Evolutionary conservation across 2,797 vertebrate genomes (phyloP), one percentile per base, ranked within the genome.

Genomic region (Etheostoma nigrum): DNA sequence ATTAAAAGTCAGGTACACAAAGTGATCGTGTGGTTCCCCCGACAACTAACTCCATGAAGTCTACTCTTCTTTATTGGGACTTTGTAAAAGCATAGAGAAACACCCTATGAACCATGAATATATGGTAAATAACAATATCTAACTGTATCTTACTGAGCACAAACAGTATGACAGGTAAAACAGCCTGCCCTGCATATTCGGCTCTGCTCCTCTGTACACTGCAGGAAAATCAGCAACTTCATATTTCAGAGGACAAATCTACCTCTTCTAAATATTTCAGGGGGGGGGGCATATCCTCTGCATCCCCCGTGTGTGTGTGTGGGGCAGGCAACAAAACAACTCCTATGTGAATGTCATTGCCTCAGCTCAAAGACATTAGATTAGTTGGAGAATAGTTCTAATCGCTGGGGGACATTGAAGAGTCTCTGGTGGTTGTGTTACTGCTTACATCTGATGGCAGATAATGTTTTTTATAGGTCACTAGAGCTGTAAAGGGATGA

Each of bases 1-100:
- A 76, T 82, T 81, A 84, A 48, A 59, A 76, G 47, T 45, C 72
- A 76, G 78, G 67, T 54, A 59, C 61, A 58, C 67, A 52, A 77
- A 82, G 74, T 76, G 71, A 67, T 81, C 9, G 61, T 45, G 53
- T 3, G 11, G 30, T 36, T 86, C 45, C 63, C 30, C 18, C 68
- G 62, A 47, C 71, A 84, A 69, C 81, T 72, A 80, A 74, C 75
- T 76, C 66, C 47, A 69, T 51, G 21, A 71, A 72, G 40, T 62
- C 15, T 10, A 47, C 58, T 51, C 55, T 21, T 40, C 40, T 76
- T 78, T 65, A 76, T 49, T 76, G 16, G 47, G 42, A 67, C 48
- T 81, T 58, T 78, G 51, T 73, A 72, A 71, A 77, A 74, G 45
- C 10, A 0, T 45, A 58, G 42, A 67, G 71, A 76, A 75, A 78